phyloP scores from a whole-genome alignment of 2,113 vertebrate genomes.

The Paradisaea rubra region DNA sequence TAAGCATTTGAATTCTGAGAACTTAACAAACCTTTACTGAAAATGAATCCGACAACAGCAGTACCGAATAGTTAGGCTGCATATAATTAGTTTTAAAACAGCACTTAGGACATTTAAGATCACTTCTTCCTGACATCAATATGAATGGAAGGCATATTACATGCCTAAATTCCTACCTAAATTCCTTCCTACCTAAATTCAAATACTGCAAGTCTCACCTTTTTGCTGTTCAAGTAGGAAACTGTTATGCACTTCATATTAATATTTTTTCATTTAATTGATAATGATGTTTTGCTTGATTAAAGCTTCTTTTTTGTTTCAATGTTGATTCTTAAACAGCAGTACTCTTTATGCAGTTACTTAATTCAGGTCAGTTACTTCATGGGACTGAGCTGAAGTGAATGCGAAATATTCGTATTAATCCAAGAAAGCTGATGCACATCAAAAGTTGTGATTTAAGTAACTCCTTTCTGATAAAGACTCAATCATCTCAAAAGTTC shows the following conservation, averaged over 20 bases:
- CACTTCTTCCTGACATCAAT: background rate
- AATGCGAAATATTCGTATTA: background rate
- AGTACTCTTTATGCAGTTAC: background rate
- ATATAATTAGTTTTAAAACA: background rate
- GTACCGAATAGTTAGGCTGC: background rate
- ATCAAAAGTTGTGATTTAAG: background rate
- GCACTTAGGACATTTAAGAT: background rate
- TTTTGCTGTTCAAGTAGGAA: background rate
- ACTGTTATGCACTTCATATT: accelerated
- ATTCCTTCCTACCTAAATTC: background rate
- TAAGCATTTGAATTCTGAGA: background rate
- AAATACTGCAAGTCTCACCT: background rate
- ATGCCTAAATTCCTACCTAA: background rate
- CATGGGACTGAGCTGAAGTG: background rate
- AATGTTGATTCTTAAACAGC: background rate
- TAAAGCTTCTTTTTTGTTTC: background rate
- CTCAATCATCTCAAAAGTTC: background rate
- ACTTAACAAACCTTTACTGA: background rate
- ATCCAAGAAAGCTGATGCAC: background rate
- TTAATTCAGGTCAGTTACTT: background rate
- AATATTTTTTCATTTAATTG: background rate
- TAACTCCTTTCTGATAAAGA: background rate
- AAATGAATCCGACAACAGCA: background rate
- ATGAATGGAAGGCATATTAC: background rate
- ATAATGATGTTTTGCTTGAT: background rate